A percentile compares a stretch with the other conserved stretches of the same genome.
phyloP scores from a whole-genome alignment of 2,888 invertebrate species.

The Caenorhabditis sinica region DNA sequence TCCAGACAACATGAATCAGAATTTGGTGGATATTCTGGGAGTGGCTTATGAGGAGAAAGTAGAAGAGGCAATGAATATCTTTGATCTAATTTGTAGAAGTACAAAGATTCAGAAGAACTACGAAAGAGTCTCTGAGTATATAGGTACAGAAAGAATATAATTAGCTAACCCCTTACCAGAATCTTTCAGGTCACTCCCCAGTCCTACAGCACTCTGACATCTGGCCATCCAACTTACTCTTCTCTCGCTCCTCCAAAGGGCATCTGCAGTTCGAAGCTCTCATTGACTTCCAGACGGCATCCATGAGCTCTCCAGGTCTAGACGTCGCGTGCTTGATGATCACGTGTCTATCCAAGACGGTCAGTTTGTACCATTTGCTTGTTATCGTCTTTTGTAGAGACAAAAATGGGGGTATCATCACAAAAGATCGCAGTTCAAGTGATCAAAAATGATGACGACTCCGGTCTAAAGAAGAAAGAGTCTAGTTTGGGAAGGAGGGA shows the following conservation, averaged over 20 bases:
- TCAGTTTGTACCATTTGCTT: conserved; percentile 20
- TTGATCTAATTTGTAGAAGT: conserved; percentile 38
- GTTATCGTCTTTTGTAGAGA: neutral
- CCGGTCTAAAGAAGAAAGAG: conserved; percentile 8
- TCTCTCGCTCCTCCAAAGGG: neutral
- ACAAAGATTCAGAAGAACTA: conserved; percentile 38
- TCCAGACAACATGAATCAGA: conserved; percentile 38
- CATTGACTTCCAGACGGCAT: conserved; percentile 60
- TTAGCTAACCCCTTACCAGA: neutral
- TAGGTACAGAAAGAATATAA: conserved; percentile 19
- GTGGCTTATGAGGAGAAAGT: conserved; percentile 49
- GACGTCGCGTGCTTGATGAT: conserved; percentile 43
- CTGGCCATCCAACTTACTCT: conserved; percentile 54
- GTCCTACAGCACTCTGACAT: conserved; percentile 55
- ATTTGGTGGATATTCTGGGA: conserved; percentile 31
- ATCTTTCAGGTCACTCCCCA: conserved; percentile 33
- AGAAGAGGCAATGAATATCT: conserved; percentile 52
- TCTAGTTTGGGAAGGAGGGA: conserved; percentile 20
- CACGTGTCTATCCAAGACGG: conserved; percentile 55
- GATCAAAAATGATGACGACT: conserved; percentile 27
- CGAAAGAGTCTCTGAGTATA: conserved; percentile 32
- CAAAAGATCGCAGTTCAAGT: conserved; percentile 16
- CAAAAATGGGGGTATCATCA: conserved; percentile 7
- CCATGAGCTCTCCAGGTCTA: conserved; percentile 54
- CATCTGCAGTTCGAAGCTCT: conserved; percentile 46